These are phyloP conservation scores for Pachycephala philippinensis DNA, from an alignment of 2,113 vertebrate species.

Conservation along the genomic window DNA sequence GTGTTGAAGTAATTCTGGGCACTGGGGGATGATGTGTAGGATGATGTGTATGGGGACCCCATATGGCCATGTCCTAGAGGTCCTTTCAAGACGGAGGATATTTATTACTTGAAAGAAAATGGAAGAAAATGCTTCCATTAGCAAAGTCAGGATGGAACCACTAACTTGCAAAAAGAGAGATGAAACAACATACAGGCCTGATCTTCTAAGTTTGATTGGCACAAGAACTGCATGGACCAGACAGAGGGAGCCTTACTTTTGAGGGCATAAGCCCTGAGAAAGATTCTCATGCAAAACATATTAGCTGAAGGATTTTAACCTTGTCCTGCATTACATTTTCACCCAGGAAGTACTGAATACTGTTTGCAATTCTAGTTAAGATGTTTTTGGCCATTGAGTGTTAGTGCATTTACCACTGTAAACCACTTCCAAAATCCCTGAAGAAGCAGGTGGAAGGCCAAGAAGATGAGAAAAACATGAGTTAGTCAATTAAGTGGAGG, in stretches of 20 bases:
- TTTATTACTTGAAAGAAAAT: not conserved
- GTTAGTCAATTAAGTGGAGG: not conserved
- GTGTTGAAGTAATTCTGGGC: not conserved
- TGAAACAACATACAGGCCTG: not conserved
- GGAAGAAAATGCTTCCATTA: not conserved
- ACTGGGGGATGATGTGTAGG: not conserved
- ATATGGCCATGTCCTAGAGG: not conserved
- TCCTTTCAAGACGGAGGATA: not conserved
- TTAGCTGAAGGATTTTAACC: not conserved
- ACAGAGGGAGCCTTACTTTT: not conserved
- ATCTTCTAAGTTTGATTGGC: not conserved
- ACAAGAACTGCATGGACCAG: not conserved
- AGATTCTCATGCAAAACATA: not conserved
- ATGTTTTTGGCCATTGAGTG: not conserved
- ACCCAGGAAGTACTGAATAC: not conserved
- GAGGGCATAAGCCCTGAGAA: not conserved
- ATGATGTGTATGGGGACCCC: too few species aligned
- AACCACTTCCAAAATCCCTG: not conserved
- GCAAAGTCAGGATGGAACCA: not conserved
- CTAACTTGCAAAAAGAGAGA: not conserved
- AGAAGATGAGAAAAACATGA: not conserved
- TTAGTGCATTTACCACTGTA: not conserved
- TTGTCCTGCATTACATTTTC: not conserved
- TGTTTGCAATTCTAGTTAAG: not conserved
- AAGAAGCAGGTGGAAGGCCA: constrained; percentile 11